These are phyloP conservation scores for Dynastes hyllus DNA, from an alignment of 2,888 invertebrate species.

Conservation along the genomic window DNA sequence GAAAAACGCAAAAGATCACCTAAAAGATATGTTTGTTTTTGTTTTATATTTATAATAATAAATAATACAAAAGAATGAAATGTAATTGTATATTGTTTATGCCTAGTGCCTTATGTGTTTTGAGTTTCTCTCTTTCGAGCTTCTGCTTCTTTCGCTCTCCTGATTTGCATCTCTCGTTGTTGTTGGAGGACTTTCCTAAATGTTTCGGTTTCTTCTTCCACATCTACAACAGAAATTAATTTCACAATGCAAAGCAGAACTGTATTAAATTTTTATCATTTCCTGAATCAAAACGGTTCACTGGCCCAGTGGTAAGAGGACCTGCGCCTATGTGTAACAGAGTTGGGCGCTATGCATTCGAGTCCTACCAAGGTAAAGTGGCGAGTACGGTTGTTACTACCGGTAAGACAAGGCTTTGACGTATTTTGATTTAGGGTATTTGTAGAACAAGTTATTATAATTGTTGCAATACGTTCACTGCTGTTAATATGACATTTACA, in stretches of 20 bases:
- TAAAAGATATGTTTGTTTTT: constrained; percentile 32
- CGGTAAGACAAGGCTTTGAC: no score
- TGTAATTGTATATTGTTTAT: neutral
- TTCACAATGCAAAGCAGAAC: neutral
- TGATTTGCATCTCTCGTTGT: constrained; percentile 68
- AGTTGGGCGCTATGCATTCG: no score
- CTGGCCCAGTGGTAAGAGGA: no score
- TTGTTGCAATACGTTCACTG: no score
- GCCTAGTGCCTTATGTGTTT: neutral
- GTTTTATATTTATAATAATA: constrained; percentile 46
- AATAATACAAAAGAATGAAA: constrained; percentile 36
- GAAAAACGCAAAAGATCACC: constrained; percentile 9
- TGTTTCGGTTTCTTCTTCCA: constrained; percentile 64
- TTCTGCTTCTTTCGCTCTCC: constrained; percentile 67
- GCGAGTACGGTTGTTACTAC: no score
- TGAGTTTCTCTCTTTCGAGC: constrained; percentile 32
- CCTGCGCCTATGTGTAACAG: no score
- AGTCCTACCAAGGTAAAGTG: no score
- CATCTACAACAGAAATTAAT: constrained; percentile 52
- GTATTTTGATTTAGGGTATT: no score
- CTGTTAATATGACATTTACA: no score
- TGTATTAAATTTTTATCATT: no score
- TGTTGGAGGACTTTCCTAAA: constrained; percentile 67
- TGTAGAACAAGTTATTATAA: no score
- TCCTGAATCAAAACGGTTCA: no score